Conservation (phyloP, 2,888 invertebrate genomes). For the Acleris literana region DNA sequence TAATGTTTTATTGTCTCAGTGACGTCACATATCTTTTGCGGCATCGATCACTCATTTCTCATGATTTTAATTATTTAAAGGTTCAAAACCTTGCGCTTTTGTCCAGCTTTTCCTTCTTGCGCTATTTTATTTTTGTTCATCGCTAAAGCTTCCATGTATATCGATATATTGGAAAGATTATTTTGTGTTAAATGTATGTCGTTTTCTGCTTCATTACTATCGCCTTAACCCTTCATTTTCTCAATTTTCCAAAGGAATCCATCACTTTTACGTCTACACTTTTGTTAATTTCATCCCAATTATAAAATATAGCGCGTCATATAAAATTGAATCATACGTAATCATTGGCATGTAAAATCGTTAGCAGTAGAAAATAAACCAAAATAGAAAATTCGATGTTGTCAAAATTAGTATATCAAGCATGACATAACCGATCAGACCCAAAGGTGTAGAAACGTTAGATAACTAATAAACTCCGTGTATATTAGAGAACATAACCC, state of each 20-base stretch:
- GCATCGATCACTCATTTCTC: slow-evolving; percentile 63
- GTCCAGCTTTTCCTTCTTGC: slow-evolving; percentile 44
- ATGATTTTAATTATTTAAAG: slow-evolving; percentile 50
- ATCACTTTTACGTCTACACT: slow-evolving; percentile 31
- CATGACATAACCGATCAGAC: slow-evolving; percentile 61
- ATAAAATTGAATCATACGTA: slow-evolving; percentile 6
- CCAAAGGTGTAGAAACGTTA: slow-evolving; percentile 77
- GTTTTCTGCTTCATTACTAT: slow-evolving; percentile 30
- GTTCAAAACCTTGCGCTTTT: slow-evolving; percentile 46
- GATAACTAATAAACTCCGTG: slow-evolving; percentile 58
- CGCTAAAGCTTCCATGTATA: slow-evolving; percentile 47
- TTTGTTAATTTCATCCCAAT: background rate
- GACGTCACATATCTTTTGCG: slow-evolving; percentile 8
- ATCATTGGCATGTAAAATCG: slow-evolving; percentile 30
- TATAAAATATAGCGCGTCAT: background rate
- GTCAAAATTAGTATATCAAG: slow-evolving; percentile 51
- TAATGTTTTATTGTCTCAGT: background rate
- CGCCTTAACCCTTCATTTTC: slow-evolving; percentile 13
- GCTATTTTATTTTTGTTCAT: slow-evolving; percentile 39
- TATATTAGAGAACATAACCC: slow-evolving; percentile 61
- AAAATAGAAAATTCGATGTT: slow-evolving; percentile 46
- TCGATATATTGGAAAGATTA: slow-evolving; percentile 46
- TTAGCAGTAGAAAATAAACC: slow-evolving; percentile 25
- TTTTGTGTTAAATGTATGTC: slow-evolving; percentile 23
- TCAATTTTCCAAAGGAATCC: slow-evolving; percentile 25